Base-by-base conservation (phyloP, 2,888 invertebrate genomes). In the Zygaena filipendulae region DNA sequence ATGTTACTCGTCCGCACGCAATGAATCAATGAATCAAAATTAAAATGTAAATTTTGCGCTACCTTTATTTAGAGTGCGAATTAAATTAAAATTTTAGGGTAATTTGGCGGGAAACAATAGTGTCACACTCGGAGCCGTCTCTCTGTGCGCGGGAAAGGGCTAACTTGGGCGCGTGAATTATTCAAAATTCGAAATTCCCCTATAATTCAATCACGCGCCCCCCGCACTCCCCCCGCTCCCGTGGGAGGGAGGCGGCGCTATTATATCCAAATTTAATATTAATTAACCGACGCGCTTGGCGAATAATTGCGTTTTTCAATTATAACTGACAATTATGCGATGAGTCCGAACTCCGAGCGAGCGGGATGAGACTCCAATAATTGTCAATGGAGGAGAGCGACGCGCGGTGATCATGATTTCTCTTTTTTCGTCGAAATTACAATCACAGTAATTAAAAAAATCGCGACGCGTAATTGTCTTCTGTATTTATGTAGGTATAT, bases 261-360 rank as follows among this genome's bases (percentile, higher is more conserved):
- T 79, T 79, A 81, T 81, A 80, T 71, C 72, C 72, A 69, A 80
- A 81, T 81, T 80, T 79, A 77, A 77, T 79, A 79, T 77, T 81
- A 79, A 81, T 81, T 80, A 80, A 72, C 69, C 59, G 63, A 62
- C 70, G 63, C 64, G 62, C 63, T 61, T 62, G 57, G 49, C 49
- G 52, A 49, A 59, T 77, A 75, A 77, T 77, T 75, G 67, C 70
- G 74, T 77, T 79, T 77, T 77, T 77, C 77, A 77, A 79, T 77
- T 77, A 75, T 59, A 64, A 59, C 62, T 72, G 75, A 72, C 77
- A 74, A 74, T 75, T 74, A 72, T 61, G 62, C 64, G 64, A 61
- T 60, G 67, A 59, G 68, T n/a, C n/a, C n/a, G n/a, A n/a, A 66
- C 63, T 61, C 52, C 62, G 66, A 70, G 62, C 66, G 62, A 62